phyloP scores from a whole-genome alignment of 2,888 invertebrate genomes.

The Drosophila mulleri region DNA sequence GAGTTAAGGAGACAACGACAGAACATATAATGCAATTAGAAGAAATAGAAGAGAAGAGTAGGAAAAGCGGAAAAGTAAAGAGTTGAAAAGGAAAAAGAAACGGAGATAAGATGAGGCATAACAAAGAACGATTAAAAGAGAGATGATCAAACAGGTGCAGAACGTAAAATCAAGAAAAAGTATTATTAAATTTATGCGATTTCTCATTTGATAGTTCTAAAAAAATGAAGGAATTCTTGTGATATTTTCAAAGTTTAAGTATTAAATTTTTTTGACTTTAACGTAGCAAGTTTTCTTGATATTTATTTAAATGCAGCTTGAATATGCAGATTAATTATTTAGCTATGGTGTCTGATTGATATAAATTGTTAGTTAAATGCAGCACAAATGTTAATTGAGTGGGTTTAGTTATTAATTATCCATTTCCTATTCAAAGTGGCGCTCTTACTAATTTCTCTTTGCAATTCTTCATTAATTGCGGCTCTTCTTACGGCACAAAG shows the following conservation, averaged over 20 bases:
- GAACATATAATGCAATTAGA: too few species aligned
- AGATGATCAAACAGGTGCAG: neutral
- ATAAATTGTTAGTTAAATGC: neutral
- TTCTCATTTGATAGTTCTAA: too few species aligned
- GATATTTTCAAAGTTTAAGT: too few species aligned
- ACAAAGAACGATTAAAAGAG: neutral
- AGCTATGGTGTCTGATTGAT: neutral
- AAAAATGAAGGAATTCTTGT: too few species aligned
- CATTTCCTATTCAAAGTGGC: neutral
- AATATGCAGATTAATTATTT: neutral
- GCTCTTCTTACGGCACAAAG: slow-evolving; percentile 33
- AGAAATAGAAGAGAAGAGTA: too few species aligned
- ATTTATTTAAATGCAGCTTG: neutral
- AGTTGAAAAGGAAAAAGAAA: neutral
- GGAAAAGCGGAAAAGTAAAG: too few species aligned
- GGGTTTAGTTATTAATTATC: neutral
- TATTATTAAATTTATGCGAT: too few species aligned
- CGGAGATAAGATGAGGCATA: neutral
- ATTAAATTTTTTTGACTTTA: too few species aligned
- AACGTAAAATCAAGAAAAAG: too few species aligned
- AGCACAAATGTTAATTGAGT: neutral
- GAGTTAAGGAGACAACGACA: too few species aligned
- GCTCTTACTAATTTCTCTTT: neutral
- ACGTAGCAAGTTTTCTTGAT: neutral
- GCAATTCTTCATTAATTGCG: slow-evolving; percentile 12